Conservation (phyloP, 2,888 invertebrate genomes). For the Mythimna loreyi region DNA sequence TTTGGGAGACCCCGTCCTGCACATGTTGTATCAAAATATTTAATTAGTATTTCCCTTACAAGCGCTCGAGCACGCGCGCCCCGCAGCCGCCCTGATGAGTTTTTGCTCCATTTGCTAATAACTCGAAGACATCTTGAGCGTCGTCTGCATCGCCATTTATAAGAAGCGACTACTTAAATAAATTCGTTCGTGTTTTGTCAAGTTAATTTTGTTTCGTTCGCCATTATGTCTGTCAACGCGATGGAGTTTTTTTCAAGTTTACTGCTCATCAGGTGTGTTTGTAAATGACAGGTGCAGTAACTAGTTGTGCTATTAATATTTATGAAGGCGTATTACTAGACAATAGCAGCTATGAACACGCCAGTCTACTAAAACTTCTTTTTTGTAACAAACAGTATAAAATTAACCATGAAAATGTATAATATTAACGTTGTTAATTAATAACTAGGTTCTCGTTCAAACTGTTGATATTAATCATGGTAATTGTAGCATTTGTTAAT, state of each 20-base stretch:
- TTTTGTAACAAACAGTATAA: constrained; percentile 14
- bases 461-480: constrained; percentile 56
- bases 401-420: constrained; percentile 31
- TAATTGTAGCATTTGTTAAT: constrained; percentile 61
- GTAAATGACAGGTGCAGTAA: constrained; percentile 61
- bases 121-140: constrained; percentile 65
- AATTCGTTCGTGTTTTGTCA: constrained; percentile 64
- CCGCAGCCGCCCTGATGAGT: constrained; percentile 36
- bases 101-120: constrained; percentile 67
- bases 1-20: constrained; percentile 49
- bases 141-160: constrained; percentile 61
- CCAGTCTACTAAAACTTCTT: constrained; percentile 16
- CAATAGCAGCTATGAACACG: constrained; percentile 41
- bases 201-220: constrained; percentile 58
- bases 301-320: constrained; percentile 60
- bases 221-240: constrained; percentile 56
- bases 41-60: constrained; percentile 67
- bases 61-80: constrained; percentile 66
- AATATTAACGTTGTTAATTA: constrained; percentile 30
- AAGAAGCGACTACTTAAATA: constrained; percentile 67
- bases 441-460: constrained; percentile 39
- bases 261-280: constrained; percentile 55
- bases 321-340: constrained; percentile 56
- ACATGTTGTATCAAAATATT: constrained; percentile 59
- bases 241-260: constrained; percentile 59